Percentiles rank a stretch among this genome's conserved stretches.
Conservation (phyloP, 2,888 invertebrate species). For the Himalopsyche anomala region DNA sequence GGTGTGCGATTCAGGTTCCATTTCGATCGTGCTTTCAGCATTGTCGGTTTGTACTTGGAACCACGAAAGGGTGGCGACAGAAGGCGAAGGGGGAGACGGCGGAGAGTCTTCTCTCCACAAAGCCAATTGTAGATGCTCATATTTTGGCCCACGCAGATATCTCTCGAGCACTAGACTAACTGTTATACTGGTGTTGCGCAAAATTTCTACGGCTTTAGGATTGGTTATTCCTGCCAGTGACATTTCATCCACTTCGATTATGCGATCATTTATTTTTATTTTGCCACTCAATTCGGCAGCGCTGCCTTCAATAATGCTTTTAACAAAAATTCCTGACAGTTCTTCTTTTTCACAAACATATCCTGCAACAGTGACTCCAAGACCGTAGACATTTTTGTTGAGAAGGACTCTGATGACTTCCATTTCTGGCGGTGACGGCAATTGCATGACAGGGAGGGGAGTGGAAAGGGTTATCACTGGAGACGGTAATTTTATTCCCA, state of each 20-base stretch:
- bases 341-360: constrained; percentile 99
- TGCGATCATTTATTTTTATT: constrained; percentile 97
- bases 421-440: constrained; percentile 85
- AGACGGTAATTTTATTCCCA: constrained; percentile 67
- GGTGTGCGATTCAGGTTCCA: constrained; percentile 87
- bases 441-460: constrained; percentile 70
- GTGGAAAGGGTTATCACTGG: constrained; percentile 72
- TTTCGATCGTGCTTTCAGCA: constrained; percentile 77
- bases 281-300: constrained; percentile 94
- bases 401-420: constrained; percentile 93
- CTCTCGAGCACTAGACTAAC: constrained; percentile 94
- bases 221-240: constrained; percentile 95
- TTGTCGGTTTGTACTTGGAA: constrained; percentile 86
- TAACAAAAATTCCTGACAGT: constrained; percentile 99
- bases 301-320: constrained; percentile 97
- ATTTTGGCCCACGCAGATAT: constrained; percentile 95
- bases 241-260: constrained; percentile 95
- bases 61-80: constrained; percentile 89
- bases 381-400: constrained; percentile 92
- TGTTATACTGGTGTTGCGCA: constrained; percentile 94
- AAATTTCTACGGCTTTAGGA: constrained; percentile 96
- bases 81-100: constrained; percentile 83
- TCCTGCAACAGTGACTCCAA: constrained; percentile 97
- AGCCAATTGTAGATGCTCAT: constrained; percentile 92
- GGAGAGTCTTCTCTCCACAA: constrained; percentile 81